Evolutionary conservation across 2,113 vertebrate genomes (phyloP).

Genomic region (Alectura lathami): DNA sequence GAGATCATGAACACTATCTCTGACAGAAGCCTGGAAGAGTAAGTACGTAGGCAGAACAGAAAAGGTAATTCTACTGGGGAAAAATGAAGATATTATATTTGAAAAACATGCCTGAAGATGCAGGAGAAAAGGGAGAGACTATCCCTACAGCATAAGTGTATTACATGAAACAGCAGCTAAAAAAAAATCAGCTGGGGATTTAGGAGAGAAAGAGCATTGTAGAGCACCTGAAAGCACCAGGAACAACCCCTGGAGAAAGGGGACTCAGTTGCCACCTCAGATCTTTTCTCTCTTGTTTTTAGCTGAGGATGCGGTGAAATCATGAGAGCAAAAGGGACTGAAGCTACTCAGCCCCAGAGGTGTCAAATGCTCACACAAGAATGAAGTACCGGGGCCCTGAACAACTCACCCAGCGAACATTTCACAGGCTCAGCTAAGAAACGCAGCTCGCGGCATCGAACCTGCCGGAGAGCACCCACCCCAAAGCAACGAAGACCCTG

Average conservation of each 20-base stretch:
- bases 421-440: background rate
- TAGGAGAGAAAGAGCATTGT: background rate
- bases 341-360: background rate
- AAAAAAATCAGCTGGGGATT: background rate
- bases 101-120: slow-evolving; percentile 13
- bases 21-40: background rate
- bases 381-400: background rate
- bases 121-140: background rate
- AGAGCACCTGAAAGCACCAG: background rate
- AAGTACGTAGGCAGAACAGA: slow-evolving; percentile 3
- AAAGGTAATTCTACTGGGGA: background rate
- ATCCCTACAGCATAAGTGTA: background rate
- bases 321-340: background rate
- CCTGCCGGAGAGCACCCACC: background rate
- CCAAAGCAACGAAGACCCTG: background rate
- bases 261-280: background rate
- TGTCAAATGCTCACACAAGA: background rate
- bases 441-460: background rate
- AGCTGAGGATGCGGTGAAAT: background rate
- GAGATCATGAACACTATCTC: slow-evolving; percentile 8
- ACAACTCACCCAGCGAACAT: background rate
- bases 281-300: background rate
- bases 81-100: slow-evolving; percentile 16
- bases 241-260: background rate
- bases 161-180: background rate